Percentiles rank a stretch among this genome's conserved stretches.
These are phyloP conservation scores for Boulengeromyrus knoepffleri DNA, from an alignment of 2,113 vertebrate species.

Conservation along the genomic window DNA sequence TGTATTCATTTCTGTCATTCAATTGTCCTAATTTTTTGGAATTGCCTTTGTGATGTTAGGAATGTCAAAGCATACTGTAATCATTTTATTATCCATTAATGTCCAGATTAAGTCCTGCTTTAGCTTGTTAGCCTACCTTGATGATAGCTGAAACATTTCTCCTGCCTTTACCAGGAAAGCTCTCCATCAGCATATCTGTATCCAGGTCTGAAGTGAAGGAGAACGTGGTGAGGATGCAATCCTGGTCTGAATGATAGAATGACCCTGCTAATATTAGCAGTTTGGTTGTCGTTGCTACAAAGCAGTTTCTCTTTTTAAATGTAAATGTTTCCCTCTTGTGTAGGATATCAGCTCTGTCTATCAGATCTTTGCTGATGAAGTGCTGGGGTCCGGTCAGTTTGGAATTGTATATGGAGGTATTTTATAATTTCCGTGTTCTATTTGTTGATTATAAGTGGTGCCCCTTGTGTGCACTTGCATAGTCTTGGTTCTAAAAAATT, in stretches of 20 bases:
- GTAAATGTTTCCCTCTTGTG: constrained; percentile 16
- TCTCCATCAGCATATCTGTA: constrained; percentile 94
- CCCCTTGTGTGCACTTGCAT: neutral
- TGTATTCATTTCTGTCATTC: neutral
- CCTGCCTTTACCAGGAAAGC: constrained; percentile 67
- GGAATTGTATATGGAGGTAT: constrained; percentile 97
- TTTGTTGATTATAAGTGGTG: neutral
- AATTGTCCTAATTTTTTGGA: neutral
- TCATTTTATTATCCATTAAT: neutral
- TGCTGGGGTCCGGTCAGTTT: constrained; percentile 96
- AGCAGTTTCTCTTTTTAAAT: neutral
- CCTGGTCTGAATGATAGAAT: neutral
- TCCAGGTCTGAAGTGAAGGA: constrained; percentile 94
- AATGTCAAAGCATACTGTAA: neutral
- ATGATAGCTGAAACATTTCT: constrained; percentile 29
- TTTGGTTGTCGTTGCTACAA: neutral
- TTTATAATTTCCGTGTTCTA: neutral
- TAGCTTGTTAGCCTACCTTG: neutral
- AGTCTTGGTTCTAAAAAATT: neutral
- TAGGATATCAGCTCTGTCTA: constrained; percentile 96
- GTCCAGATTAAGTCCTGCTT: neutral
- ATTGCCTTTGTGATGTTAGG: neutral
- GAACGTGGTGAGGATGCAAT: constrained; percentile 83
- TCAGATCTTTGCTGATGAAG: constrained; percentile 98
- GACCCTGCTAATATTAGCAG: neutral